A percentile compares a stretch with the other conserved stretches of the same genome.
These are phyloP conservation scores for Coptotermes formosanus DNA, from an alignment of 1,140 invertebrate genomes.

Conservation along the genomic window DNA sequence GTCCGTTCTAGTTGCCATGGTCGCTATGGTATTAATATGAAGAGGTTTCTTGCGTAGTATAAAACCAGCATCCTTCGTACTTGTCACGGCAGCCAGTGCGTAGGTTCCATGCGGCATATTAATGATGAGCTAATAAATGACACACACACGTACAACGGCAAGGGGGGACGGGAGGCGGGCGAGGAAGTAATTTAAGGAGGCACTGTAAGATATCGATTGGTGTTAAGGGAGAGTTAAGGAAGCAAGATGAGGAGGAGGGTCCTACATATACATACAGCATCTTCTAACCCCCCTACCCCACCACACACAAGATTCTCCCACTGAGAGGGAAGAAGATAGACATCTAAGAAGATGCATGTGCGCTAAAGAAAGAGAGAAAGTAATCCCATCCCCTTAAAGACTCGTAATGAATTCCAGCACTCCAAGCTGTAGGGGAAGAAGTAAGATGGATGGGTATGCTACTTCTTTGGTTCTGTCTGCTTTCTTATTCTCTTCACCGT, in stretches of 20 bases:
- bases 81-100: neutral
- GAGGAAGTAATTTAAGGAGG: slow-evolving; percentile 24
- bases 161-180: neutral
- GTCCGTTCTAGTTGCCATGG: too few relatives aligned
- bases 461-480: neutral
- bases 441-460: neutral
- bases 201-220: slow-evolving; percentile 25
- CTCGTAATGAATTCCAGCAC: neutral
- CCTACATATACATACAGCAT: slow-evolving; percentile 7
- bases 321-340: neutral
- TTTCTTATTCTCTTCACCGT: neutral
- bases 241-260: neutral
- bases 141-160: neutral
- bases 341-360: neutral
- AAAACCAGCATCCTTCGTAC: neutral
- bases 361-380: neutral
- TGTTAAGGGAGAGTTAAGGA: slow-evolving; percentile 14
- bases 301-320: neutral
- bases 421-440: neutral
- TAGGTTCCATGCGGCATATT: slow-evolving; percentile 8
- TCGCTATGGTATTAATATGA: neutral
- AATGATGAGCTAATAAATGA: slow-evolving; percentile 25
- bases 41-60: neutral
- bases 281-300: neutral
- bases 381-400: neutral